Conservation (phyloP, 2,888 invertebrate genomes). For the Nymphalis urticae region DNA sequence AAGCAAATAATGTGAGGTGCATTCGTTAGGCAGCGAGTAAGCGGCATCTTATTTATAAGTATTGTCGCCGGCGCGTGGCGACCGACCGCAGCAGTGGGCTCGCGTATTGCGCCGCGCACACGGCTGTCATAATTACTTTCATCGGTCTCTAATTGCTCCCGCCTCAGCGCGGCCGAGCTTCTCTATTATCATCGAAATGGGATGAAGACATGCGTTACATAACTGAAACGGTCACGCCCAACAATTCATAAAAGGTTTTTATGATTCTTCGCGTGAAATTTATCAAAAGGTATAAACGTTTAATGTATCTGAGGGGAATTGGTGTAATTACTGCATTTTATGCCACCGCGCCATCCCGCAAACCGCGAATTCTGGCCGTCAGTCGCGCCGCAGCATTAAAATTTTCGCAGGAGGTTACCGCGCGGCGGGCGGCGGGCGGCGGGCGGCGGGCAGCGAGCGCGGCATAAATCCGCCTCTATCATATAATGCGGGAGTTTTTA, state of each 20-base stretch:
- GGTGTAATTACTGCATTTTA: conserved; percentile 28
- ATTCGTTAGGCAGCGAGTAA: conserved; percentile 1
- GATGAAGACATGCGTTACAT: conserved; percentile 13
- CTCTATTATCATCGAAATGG: conserved; percentile 12
- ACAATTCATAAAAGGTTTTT: conserved; percentile 22
- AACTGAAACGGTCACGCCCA: conserved; percentile 14
- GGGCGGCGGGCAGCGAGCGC: conserved; percentile 36
- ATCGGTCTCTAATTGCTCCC: conserved; percentile 25
- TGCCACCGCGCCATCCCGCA: conserved; percentile 17
- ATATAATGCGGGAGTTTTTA: conserved; percentile 58
- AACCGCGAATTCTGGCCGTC: conserved; percentile 28
- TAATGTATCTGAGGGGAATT: conserved; percentile 29
- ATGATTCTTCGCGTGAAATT: conserved; percentile 11
- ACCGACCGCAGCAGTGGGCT: conserved; percentile 12
- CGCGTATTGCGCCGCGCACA: conserved; percentile 8
- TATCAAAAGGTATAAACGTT: conserved; percentile 27
- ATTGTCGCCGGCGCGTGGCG: conserved; percentile 10
- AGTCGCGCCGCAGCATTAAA: conserved; percentile 32
- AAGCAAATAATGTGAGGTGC: not conserved
- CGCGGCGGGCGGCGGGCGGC: conserved; percentile 30
- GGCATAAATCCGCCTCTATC: conserved; percentile 51
- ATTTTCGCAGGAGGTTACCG: conserved; percentile 23
- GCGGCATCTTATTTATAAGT: conserved; percentile 18
- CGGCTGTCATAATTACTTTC: conserved; percentile 26
- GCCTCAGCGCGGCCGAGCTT: conserved; percentile 6